Evolutionary conservation across 2,797 vertebrate species (phyloP).

Genomic region (Sitta carolinensis): DNA sequence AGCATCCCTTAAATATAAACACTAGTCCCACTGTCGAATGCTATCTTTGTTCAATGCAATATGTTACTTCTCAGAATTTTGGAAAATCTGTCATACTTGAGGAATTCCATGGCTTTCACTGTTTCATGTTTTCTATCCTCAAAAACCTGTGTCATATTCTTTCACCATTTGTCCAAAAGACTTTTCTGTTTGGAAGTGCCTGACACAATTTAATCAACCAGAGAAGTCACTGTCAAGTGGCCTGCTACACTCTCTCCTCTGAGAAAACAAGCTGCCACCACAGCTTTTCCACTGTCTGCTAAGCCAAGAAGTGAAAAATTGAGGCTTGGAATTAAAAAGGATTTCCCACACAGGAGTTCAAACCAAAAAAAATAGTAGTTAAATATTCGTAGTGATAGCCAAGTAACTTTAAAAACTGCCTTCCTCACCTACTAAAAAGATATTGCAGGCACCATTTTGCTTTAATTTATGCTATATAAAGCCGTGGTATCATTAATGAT

Average conservation of each 20-base stretch:
- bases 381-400: neutral
- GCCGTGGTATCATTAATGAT: neutral
- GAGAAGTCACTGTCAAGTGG: neutral
- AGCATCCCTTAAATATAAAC: neutral
- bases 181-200: neutral
- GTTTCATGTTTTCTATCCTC: neutral
- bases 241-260: neutral
- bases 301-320: conserved; percentile 16
- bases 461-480: neutral
- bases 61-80: conserved; percentile 6
- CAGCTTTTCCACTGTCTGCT: neutral
- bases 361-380: neutral
- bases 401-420: neutral
- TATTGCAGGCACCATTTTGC: neutral
- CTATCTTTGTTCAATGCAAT: neutral
- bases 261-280: conserved; percentile 19
- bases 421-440: neutral
- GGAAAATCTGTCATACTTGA: neutral
- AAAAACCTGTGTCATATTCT: neutral
- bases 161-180: neutral
- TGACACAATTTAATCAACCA: conserved; percentile 27
- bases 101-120: neutral
- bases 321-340: neutral
- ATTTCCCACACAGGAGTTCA: neutral
- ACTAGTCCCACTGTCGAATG: neutral